phyloP scores from a whole-genome alignment of 2,797 vertebrate genomes.

The Microhierax caerulescens region DNA sequence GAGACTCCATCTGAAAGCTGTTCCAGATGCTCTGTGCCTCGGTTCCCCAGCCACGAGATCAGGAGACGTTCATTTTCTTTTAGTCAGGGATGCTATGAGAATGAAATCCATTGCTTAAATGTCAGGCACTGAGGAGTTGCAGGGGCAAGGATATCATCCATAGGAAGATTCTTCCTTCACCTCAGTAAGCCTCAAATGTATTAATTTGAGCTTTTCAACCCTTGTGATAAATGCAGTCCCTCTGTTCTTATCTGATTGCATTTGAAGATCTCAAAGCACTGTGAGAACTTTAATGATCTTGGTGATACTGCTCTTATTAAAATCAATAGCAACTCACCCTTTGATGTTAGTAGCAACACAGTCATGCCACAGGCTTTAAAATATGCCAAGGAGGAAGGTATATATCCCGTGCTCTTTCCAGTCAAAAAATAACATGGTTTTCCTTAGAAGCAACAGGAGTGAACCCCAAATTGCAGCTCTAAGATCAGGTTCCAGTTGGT shows the following conservation, averaged over 20 bases:
- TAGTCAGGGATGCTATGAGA: not conserved
- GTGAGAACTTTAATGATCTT: not conserved
- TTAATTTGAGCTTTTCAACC: not conserved
- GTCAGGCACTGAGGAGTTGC: not conserved
- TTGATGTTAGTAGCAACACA: not conserved
- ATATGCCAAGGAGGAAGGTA: not conserved
- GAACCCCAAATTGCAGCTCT: not conserved
- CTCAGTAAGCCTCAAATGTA: not conserved
- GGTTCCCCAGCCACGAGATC: not conserved
- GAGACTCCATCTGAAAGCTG: not conserved
- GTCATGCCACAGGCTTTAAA: not conserved
- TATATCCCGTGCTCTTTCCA: not conserved
- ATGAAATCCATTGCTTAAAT: not conserved
- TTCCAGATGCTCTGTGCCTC: not conserved
- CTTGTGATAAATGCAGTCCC: not conserved
- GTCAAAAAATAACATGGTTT: not conserved
- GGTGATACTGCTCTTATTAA: not conserved
- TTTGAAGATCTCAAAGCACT: constrained; percentile 8
- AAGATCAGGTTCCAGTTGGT: not conserved
- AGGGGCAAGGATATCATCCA: not conserved
- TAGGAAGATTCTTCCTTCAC: not conserved
- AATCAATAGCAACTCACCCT: not conserved
- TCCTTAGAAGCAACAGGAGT: not conserved
- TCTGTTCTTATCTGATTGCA: not conserved
- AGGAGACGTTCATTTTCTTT: not conserved